Evolutionary conservation across 2,113 vertebrate genomes (phyloP), one percentile per base, ranked within the genome.

Genomic region (Bubalus kerabau): DNA sequence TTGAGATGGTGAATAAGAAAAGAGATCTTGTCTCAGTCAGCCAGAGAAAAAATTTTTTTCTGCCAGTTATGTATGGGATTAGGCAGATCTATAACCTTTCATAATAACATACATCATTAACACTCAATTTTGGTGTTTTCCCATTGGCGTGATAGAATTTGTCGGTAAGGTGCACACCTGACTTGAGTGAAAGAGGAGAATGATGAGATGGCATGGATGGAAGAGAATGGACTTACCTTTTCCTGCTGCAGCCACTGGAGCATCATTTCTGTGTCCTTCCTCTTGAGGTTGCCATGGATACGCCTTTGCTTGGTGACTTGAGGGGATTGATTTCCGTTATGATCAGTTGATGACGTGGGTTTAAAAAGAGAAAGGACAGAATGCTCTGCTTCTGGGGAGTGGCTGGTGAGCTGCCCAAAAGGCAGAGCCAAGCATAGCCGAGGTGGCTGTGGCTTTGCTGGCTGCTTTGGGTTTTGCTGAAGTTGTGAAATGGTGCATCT

Each of bases 401-500:
- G 96, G 76, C 97, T 84, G 26, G 85, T 48, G 82, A 96, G 96
- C 98, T 96, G 89, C 43, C 87, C 62, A 32, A 71, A 96, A 43
- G 8, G 74, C 90, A 87, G 93, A 90, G 84, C 71, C 85, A 36
- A 21, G 67, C 96, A 30, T 67, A 92, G 95, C 95, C 6, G 50
- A 92, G 67, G 94, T 28, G 36, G 78, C 24, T 46, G 83, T 92
- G 87, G 92, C 97, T 96, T 81, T 96, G 98, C 97, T 98, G 96
- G 97, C 97, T 89, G 97, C 97, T 96, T 91, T 90, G 74, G 96
- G 95, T 94, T 80, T 95, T 96, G 98, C 98, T 92, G 95, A 59
- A 97, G 97, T 93, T 56, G 97, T 94, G 98, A 97, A 89, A 98
- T 97, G 98, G 96, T 98, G 98, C 98, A 98, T 97, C 97, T 36